A percentile compares a stretch with the other conserved stretches of the same genome.
Evolutionary conservation across 2,888 invertebrate species (phyloP).

Genomic region (Dasypolia templi): DNA sequence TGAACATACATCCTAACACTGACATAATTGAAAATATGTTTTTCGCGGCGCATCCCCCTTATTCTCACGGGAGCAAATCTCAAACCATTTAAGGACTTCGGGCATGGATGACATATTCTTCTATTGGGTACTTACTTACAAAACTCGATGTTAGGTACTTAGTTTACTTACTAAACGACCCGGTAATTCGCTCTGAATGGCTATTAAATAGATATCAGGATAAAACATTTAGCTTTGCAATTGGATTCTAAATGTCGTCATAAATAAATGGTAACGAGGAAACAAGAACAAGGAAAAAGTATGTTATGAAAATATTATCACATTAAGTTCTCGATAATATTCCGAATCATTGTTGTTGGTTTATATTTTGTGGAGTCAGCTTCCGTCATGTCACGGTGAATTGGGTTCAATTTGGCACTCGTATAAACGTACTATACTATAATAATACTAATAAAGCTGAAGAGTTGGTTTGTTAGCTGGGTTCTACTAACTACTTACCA

Average conservation of each 20-base stretch:
- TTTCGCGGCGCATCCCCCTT: background rate
- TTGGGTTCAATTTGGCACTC: background rate
- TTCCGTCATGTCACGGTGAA: constrained; percentile 7
- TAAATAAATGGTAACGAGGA: constrained; percentile 27
- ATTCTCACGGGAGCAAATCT: background rate
- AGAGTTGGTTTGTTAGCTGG: too few species aligned
- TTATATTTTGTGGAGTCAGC: constrained; percentile 27
- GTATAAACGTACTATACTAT: too few species aligned
- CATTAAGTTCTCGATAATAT: constrained; percentile 45
- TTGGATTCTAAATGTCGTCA: constrained; percentile 37
- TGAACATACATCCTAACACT: background rate
- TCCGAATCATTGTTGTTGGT: constrained; percentile 22
- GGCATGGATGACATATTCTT: background rate
- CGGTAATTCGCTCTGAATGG: constrained; percentile 5
- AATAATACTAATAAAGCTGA: background rate
- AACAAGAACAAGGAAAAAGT: constrained; percentile 19
- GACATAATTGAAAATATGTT: background rate
- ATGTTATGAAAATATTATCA: constrained; percentile 31
- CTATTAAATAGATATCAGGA: constrained; percentile 16
- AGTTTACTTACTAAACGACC: too few species aligned
- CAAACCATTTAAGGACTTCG: background rate
- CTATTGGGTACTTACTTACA: background rate
- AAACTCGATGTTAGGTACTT: background rate
- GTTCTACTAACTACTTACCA: too few species aligned
- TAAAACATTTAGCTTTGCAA: constrained; percentile 25